A percentile compares a stretch with the other conserved stretches of the same genome.
These are phyloP conservation scores for Acrobasis repandana DNA, from an alignment of 2,888 invertebrate species.

Conservation along the genomic window DNA sequence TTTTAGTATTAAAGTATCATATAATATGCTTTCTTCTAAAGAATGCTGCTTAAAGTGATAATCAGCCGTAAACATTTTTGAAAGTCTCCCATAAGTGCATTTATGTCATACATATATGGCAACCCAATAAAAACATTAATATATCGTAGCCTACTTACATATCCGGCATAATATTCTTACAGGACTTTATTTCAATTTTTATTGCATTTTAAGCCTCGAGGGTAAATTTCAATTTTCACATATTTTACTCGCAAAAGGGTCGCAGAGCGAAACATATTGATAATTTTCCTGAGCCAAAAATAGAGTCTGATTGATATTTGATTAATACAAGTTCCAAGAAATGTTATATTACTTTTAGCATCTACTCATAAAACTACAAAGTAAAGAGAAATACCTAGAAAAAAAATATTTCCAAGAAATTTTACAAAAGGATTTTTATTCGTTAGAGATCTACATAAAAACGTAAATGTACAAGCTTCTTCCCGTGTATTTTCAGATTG, in stretches of 20 bases:
- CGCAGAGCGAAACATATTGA: background rate
- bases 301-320: background rate
- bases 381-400: no score
- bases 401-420: no score
- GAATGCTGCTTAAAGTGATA: no score
- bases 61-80: no score
- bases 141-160: background rate
- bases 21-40: no score
- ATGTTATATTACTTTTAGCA: background rate
- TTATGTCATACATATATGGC: no score
- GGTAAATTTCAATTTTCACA: background rate
- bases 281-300: constrained; percentile 4
- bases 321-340: background rate
- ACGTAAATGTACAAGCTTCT: no score
- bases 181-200: background rate
- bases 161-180: background rate
- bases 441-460: no score
- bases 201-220: background rate
- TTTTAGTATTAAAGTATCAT: no score
- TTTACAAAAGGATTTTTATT: no score
- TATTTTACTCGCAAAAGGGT: background rate
- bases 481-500: no score
- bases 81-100: no score
- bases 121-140: background rate
- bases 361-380: background rate